Conservation (phyloP, 1,140 invertebrate genomes). For the Drosophila hydei region DNA sequence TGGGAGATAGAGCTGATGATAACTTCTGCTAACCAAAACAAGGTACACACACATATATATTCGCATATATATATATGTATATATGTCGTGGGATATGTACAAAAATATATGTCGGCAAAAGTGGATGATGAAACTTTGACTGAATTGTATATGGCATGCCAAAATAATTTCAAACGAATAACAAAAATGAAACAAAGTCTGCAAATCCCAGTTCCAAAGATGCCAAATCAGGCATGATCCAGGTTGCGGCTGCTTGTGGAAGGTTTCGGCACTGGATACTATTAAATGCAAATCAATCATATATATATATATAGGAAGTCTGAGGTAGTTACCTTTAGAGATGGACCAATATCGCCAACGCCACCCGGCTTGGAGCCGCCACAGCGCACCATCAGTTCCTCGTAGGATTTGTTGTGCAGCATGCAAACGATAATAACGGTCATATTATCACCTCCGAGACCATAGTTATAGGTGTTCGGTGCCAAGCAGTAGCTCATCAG, state of each 20-base stretch:
- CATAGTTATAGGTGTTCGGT: slow-evolving; percentile 96
- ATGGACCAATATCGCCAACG: slow-evolving; percentile 40
- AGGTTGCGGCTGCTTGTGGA: slow-evolving; percentile 9
- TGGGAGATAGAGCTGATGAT: background rate
- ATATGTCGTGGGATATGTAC: background rate
- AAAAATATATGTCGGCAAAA: slow-evolving; percentile 2
- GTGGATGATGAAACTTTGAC: background rate
- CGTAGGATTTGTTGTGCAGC: slow-evolving; percentile 90
- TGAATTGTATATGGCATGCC: slow-evolving; percentile 5
- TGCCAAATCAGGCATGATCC: slow-evolving; percentile 2
- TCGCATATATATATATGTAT: background rate
- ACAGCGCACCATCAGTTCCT: slow-evolving; percentile 86
- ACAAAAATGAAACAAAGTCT: background rate
- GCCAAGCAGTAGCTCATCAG: slow-evolving; percentile 96
- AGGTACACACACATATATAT: background rate
- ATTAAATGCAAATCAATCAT: background rate
- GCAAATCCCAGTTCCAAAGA: background rate
- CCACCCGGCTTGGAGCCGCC: slow-evolving; percentile 37
- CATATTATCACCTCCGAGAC: slow-evolving; percentile 99
- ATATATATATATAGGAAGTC: background rate
- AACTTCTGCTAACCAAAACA: background rate
- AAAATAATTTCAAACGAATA: slow-evolving; percentile 5
- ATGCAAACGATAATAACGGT: slow-evolving; percentile 93
- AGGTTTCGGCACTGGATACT: slow-evolving; percentile 5
- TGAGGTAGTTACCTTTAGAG: slow-evolving; percentile 8